Base-by-base conservation (phyloP, 2,797 vertebrate species). In the Catamblyrhynchus diadema region DNA sequence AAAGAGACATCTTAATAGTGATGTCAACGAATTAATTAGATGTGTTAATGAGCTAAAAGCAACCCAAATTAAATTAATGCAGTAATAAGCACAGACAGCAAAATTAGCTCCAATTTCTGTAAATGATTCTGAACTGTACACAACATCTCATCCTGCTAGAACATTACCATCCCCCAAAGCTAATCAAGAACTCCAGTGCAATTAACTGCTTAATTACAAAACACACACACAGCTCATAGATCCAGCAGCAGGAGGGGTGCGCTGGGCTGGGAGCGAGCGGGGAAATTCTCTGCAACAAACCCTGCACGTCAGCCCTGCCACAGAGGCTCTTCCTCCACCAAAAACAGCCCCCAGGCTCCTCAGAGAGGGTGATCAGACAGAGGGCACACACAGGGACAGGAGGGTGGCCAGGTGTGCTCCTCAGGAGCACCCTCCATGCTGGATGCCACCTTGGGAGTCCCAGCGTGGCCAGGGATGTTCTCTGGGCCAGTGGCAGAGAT, bases 11-110 rank as follows among this genome's bases (percentile, higher is more conserved):
- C 99, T 99, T 99, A 99, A 99, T 99, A 99, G 99, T 98, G 99
- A 99, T 99, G 99, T 99, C 99, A 99, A 99, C 99, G 98, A 99
- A 99, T 99, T 99, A 99, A 99, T 99, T 99, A 99, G 99, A 99
- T 99, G 99, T 99, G 99, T 99, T 99, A 99, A 99, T 99, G 99
- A 99, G 99, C 99, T 99, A 99, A 99, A 99, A 99, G 99, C 99
- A 99, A 98, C 99, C 99, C 99, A 99, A 99, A 99, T 99, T 99
- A 99, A 99, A 99, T 99, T 99, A 99, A 99, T 99, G 99, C 99
- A 98, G 99, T 99, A 99, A 99, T 99, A 99, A 99, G 99, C 98
- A 98, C 99, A 99, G 99, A 99, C 99, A 99, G 99, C 98, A 98
- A 99, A 99, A 99, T 99, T 99, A 99, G 99, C 99, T 99, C 99